These are phyloP conservation scores for Microcebus tavaratra DNA, from an alignment of 2,113 vertebrate species.

Conservation along the genomic window DNA sequence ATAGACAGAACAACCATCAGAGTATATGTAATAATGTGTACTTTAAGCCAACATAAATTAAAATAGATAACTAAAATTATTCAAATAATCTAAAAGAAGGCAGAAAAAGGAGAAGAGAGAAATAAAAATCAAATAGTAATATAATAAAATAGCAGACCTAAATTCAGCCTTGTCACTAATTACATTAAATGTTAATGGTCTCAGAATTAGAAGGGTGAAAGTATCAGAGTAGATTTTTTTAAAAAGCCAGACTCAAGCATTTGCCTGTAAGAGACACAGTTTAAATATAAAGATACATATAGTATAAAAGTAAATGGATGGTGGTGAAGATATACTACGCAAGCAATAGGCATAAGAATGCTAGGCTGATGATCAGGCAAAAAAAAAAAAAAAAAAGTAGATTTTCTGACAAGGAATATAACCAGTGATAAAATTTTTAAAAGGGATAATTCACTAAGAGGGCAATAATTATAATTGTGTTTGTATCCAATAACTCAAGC, in stretches of 20 bases:
- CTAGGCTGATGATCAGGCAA: not conserved
- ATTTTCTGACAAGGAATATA: not conserved
- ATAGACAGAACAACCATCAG: not conserved
- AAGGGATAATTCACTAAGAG: not conserved
- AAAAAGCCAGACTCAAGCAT: not conserved
- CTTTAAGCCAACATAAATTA: not conserved
- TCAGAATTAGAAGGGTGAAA: not conserved
- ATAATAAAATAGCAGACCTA: not conserved
- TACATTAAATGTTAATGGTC: not conserved
- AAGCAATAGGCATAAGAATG: not conserved
- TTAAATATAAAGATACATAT: not conserved
- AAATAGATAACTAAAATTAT: not conserved
- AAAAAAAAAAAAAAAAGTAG: not conserved
- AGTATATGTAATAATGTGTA: not conserved
- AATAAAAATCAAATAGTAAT: not conserved
- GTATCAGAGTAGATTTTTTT: not conserved
- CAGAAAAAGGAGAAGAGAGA: not conserved
- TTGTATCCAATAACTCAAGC: not conserved
- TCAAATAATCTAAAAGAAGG: constrained; percentile 8
- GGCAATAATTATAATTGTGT: not conserved
- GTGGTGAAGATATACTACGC: not conserved
- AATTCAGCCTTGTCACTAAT: not conserved
- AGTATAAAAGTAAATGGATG: not conserved
- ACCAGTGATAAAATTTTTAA: not conserved
- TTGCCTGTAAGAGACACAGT: not conserved